Evolutionary conservation across 2,113 vertebrate genomes (phyloP).

Genomic region (Syrmaticus mikado): DNA sequence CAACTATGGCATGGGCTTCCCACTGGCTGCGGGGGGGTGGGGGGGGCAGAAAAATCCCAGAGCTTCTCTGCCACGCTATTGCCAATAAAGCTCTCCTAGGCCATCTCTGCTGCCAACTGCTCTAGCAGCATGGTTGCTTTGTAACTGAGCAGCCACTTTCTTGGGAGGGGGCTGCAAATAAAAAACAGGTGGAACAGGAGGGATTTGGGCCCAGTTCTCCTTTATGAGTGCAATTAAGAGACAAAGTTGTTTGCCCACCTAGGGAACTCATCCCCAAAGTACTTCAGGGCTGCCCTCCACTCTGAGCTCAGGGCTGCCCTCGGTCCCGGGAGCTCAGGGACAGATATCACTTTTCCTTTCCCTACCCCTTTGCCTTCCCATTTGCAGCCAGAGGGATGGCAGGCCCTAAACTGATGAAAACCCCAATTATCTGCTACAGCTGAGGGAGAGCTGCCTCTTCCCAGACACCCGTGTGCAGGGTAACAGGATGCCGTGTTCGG

Average conservation of each 20-base stretch:
- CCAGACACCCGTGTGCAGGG: not conserved
- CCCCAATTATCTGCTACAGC: not conserved
- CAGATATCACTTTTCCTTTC: not conserved
- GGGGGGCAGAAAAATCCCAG: not conserved
- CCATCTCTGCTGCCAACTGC: not conserved
- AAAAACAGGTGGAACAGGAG: not conserved
- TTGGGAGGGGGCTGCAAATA: not conserved
- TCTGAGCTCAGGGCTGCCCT: not conserved
- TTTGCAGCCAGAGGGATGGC: not conserved
- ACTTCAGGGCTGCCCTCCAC: not conserved
- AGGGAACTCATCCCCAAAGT: not conserved
- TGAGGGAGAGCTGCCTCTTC: not conserved
- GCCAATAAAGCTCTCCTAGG: constrained; percentile 6
- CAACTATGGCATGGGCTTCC: not conserved
- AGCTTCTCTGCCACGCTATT: fast-evolving
- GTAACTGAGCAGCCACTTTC: constrained; percentile 49
- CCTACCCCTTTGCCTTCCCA: not conserved
- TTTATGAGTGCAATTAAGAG: constrained; percentile 27
- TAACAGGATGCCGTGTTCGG: fast-evolving
- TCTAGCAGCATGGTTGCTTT: constrained; percentile 22
- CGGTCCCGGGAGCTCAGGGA: not conserved
- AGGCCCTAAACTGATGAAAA: not conserved
- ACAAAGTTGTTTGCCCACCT: not conserved
- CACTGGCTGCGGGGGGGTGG: not conserved
- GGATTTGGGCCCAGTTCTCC: constrained; percentile 18